phyloP scores from a whole-genome alignment of 2,797 vertebrate species.

The Aplochiton taeniatus region DNA sequence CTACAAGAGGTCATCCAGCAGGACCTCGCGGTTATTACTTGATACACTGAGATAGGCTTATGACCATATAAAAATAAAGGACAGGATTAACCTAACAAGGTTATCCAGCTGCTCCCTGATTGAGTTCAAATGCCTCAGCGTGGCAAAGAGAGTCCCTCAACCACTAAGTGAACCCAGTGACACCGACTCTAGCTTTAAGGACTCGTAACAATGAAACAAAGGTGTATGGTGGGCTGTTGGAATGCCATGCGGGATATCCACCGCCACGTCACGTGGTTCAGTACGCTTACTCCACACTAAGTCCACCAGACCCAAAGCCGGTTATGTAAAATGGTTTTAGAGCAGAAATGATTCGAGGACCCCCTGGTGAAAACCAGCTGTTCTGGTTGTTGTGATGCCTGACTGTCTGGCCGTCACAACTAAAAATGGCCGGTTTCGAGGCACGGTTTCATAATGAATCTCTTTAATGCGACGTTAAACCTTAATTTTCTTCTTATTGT shows the following conservation, averaged over 20 bases:
- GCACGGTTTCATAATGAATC: conserved; percentile 44
- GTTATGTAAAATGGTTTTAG: conserved; percentile 3
- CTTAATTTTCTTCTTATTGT: conserved; percentile 56
- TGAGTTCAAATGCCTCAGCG: conserved; percentile 49
- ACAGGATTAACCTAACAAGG: conserved; percentile 62
- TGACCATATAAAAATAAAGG: conserved; percentile 36
- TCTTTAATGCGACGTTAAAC: conserved; percentile 43
- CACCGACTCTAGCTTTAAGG: conserved; percentile 13
- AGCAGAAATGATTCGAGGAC: neutral
- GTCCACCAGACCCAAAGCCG: neutral
- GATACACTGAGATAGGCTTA: conserved; percentile 42
- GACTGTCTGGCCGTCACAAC: conserved; percentile 27
- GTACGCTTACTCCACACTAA: neutral
- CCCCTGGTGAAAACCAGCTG: too few species aligned
- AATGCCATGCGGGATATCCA: neutral
- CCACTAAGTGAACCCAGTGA: neutral
- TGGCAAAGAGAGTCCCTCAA: conserved; percentile 54
- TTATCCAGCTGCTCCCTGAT: conserved; percentile 58
- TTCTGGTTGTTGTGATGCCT: conserved; percentile 1
- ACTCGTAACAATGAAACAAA: conserved; percentile 18
- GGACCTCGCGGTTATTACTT: conserved; percentile 30
- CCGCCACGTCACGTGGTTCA: neutral
- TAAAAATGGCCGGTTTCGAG: conserved; percentile 14
- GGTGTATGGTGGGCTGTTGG: neutral
- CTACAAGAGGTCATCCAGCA: conserved; percentile 15